Evolutionary conservation across 2,797 vertebrate species (phyloP).

Genomic region (Paedocypris micromegethes): DNA sequence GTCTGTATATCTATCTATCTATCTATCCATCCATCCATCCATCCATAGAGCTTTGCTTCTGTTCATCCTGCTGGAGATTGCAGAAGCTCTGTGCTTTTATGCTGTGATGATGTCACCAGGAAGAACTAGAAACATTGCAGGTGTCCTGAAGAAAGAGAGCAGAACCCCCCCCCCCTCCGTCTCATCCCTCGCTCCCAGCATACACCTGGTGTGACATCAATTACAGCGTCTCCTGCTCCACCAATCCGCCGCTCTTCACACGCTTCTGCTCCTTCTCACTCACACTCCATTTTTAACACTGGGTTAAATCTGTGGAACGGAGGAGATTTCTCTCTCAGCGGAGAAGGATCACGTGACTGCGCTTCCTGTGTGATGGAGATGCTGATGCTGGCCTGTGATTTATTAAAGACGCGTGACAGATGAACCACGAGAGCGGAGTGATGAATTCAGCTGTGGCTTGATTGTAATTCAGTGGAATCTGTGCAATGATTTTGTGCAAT

Average conservation of each 20-base stretch:
- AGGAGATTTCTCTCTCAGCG: constrained; percentile 11
- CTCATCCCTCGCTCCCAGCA: constrained; percentile 18
- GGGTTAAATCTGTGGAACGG: neutral
- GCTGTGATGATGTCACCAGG: constrained; percentile 8
- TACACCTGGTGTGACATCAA: constrained; percentile 38
- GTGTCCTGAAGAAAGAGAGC: constrained; percentile 38
- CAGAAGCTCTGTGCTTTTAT: constrained; percentile 2
- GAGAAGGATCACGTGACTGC: neutral
- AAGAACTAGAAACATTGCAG: constrained; percentile 27
- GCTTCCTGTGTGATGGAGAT: too few relatives aligned
- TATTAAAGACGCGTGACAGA: too few relatives aligned
- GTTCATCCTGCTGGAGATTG: constrained; percentile 12
- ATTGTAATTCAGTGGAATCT: too few relatives aligned
- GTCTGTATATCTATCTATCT: too few relatives aligned
- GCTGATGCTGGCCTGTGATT: too few relatives aligned
- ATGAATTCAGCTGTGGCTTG: too few relatives aligned
- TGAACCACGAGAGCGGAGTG: too few relatives aligned
- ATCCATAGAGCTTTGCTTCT: neutral
- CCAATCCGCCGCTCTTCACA: constrained; percentile 13
- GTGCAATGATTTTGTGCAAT: too few relatives aligned
- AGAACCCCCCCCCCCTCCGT: constrained; percentile 23
- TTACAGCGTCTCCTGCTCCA: constrained; percentile 35
- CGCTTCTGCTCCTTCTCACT: constrained; percentile 31
- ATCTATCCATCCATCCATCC: too few relatives aligned
- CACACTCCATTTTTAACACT: constrained; percentile 35